Base-by-base conservation (phyloP, 2,888 invertebrate genomes). In the Diarsia mendica region DNA sequence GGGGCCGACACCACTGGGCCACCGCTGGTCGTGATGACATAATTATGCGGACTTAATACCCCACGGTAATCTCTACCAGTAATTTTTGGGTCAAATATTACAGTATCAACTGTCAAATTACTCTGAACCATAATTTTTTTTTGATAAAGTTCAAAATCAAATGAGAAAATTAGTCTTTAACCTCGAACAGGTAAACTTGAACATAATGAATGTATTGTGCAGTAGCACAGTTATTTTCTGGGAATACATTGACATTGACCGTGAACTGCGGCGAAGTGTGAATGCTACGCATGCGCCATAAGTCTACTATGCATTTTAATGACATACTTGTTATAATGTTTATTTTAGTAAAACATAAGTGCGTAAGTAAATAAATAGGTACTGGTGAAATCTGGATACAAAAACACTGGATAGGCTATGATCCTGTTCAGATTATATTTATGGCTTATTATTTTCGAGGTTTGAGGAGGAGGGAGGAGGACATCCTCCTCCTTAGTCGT, bases 211-310 rank as follows among this genome's bases (percentile, higher is more conserved):
- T 53, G 53, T 53, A n/a, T 28, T 58, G 58, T 58, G 10, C 55
- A 67, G 44, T 46, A 23, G 3, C 15, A 15, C 33, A 66, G n/a
- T 70, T 66, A 20, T 66, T 44, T 67, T 51, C 39, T 67, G 48
- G 18, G 58, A 69, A 70, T 63, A 13, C 51, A 39, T 74, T 72
- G 63, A n/a, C 53, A 72, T 64, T 74, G 63, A 15, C 73, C 63
- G 46, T 55, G 74, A 72, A 39, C 73, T 64, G 15, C 15, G 33
- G n/a, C 15, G 48, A n/a, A 70, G n/a, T 46, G 61, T 44, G 63
- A 44, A 55, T 55, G 46, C 20, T 44, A 18, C 28, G 46, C 33
- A 15, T 48, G 46, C 33, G n/a, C 13, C 1, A 18, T 53, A 28
- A 0, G 39, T 48, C 18, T 69, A 20, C 28, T 58, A 58, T 58